A percentile compares a stretch with the other conserved stretches of the same genome.
Evolutionary conservation across 30 jellyfish, hydroid and myxozoan species (phyloP).

Genomic region (Aurelia aurita): DNA sequence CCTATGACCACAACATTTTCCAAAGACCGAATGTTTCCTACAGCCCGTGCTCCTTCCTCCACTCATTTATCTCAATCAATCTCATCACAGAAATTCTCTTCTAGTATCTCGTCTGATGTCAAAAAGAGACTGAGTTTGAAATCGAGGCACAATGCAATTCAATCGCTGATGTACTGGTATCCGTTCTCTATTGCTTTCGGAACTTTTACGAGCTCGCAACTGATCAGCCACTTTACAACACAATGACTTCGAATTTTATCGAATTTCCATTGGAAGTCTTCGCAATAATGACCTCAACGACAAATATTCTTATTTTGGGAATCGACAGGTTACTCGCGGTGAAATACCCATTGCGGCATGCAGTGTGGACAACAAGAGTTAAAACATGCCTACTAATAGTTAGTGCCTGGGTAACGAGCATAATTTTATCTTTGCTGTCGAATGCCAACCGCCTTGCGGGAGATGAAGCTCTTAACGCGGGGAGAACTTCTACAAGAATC

Average conservation of each 20-base stretch:
- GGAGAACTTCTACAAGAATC: neutral
- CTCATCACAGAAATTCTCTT: no score
- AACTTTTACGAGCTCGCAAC: neutral
- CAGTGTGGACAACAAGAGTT: slow-evolving; percentile 30
- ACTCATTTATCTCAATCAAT: no score
- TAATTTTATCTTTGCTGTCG: slow-evolving; percentile 10
- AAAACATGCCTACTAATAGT: slow-evolving; percentile 16
- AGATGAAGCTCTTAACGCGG: neutral
- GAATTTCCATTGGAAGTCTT: slow-evolving; percentile 4
- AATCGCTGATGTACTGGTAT: slow-evolving; percentile 40
- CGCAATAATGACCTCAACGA: slow-evolving; percentile 34
- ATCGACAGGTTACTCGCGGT: slow-evolving; percentile 55
- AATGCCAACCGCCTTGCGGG: slow-evolving; percentile 33
- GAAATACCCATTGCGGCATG: slow-evolving; percentile 41
- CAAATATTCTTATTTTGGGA: slow-evolving; percentile 48
- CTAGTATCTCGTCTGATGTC: no score
- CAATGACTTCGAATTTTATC: neutral
- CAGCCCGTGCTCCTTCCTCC: no score
- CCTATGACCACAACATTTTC: no score
- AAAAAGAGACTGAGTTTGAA: no score
- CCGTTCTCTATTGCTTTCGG: slow-evolving; percentile 1
- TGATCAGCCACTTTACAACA: neutral
- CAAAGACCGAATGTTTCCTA: no score
- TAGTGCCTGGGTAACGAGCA: slow-evolving; percentile 43
- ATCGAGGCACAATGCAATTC: no score